Percentiles rank a stretch among this genome's conserved stretches.
Evolutionary conservation across 2,797 vertebrate species (phyloP).

Genomic region (Pteronotus mesoamericanus): DNA sequence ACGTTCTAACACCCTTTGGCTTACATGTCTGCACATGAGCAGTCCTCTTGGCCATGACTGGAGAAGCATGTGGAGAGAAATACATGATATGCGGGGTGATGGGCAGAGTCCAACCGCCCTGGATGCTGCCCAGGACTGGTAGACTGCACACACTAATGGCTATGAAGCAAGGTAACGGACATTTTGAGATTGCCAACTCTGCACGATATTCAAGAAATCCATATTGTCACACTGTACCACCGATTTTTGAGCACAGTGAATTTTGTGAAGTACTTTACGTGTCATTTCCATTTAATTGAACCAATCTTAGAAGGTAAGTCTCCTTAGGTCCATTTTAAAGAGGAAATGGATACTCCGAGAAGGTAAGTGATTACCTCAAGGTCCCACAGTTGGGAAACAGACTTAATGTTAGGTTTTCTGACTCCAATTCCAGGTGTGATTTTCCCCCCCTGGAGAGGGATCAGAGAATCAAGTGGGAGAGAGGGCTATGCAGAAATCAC

Average conservation of each 20-base stretch:
- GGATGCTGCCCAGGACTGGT: neutral
- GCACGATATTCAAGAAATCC: neutral
- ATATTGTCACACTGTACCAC: neutral
- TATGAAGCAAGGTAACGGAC: neutral
- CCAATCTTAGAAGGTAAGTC: neutral
- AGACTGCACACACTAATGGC: neutral
- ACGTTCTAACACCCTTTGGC: neutral
- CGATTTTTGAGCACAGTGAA: neutral
- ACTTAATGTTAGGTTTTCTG: neutral
- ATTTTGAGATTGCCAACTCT: neutral
- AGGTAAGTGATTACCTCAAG: neutral
- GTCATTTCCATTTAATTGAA: neutral
- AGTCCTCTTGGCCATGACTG: neutral
- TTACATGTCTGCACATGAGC: neutral
- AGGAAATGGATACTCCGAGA: neutral
- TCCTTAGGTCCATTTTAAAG: constrained; percentile 18
- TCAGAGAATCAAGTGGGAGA: neutral
- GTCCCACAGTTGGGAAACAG: neutral
- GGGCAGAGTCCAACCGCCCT: neutral
- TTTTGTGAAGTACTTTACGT: neutral
- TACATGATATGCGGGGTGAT: rapidly evolving
- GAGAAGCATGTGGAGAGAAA: neutral
- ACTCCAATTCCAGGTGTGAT: neutral
- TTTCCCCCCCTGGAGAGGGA: neutral
- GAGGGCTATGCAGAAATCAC: neutral